Base-by-base conservation (phyloP, 1,140 invertebrate species). In the Eumeta japonica region DNA sequence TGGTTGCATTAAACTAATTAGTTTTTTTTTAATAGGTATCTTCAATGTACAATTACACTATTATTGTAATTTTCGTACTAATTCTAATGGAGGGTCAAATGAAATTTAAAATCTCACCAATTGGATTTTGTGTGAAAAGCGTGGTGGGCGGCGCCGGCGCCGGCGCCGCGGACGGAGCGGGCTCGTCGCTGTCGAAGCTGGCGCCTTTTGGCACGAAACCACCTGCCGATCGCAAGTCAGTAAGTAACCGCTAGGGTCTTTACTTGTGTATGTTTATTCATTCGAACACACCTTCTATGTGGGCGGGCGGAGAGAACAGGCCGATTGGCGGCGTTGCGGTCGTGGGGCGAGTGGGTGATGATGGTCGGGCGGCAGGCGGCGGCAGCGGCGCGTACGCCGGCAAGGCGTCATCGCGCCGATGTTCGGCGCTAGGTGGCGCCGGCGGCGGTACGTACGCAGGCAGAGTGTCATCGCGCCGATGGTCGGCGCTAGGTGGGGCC, bases 171-270 rank as follows among this genome's bases (percentile, higher is more conserved):
- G 80, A 83, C 20, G 76, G 55, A 16, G 78, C 74, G 45, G 79
- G 83, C 47, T 76, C 82, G 28, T 64, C 72, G 37, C 83, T 80
- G 10, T 81, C 74, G 14, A 81, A 75, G 3, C 58, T 62, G 16
- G 82, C 79, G 33, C 83, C 81, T 57, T 81, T 81, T 2, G 85
- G 85, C 16, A 87, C 64, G 58, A 88, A 88, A 35, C 85, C 85
- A 70, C 85, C 74, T 76, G 35, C 10, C 5, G 7, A 24, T 7
- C 20, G 20, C n/a, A n/a, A 7, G 20, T 24, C 20, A n/a, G n/a
- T n/a, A n/a, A n/a, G n/a, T n/a, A n/a, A n/a, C n/a, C n/a, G n/a
- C n/a, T n/a, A n/a, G n/a, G n/a, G n/a, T n/a, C 20, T 7, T n/a
- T 7, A 24, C n/a, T 7, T 24, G 20, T 24, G 20, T 24, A 24